Evolutionary conservation across 2,888 invertebrate genomes (phyloP).

Genomic region (Pilophorus perplexus): DNA sequence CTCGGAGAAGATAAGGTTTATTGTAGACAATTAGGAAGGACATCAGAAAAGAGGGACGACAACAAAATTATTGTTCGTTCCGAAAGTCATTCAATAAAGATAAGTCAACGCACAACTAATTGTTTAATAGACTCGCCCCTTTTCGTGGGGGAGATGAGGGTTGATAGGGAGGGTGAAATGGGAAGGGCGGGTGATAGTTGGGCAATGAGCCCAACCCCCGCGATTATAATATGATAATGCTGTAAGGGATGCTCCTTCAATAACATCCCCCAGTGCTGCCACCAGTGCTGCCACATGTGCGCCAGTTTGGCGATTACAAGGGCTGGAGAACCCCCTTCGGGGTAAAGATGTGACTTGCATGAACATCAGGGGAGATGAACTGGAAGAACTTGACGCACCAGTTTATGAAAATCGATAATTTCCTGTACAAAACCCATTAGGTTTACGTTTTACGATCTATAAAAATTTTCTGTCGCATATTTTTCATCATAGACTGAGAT

Average conservation of each 20-base stretch:
- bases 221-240: slow-evolving; percentile 29
- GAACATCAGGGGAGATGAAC: no score
- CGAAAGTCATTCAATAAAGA: slow-evolving; percentile 11
- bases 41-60: background rate
- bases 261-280: background rate
- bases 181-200: no score
- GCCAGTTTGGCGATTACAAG: slow-evolving; percentile 6
- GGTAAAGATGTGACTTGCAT: no score
- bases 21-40: slow-evolving; percentile 4
- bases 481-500: no score
- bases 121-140: slow-evolving; percentile 22
- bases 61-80: background rate
- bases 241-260: background rate
- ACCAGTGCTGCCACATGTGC: slow-evolving; percentile 15
- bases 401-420: no score
- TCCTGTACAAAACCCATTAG: no score
- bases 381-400: no score
- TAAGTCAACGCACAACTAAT: slow-evolving; percentile 29
- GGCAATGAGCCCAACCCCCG: slow-evolving; percentile 18
- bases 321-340: slow-evolving; percentile 15
- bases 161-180: slow-evolving; percentile 8
- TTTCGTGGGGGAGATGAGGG: slow-evolving; percentile 2
- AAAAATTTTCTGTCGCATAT: no score
- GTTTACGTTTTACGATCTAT: no score
- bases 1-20: slow-evolving; percentile 29